Percentiles rank a stretch among this genome's conserved stretches.
Evolutionary conservation across 2,113 vertebrate genomes (phyloP).

Genomic region (Hoplias malabaricus): DNA sequence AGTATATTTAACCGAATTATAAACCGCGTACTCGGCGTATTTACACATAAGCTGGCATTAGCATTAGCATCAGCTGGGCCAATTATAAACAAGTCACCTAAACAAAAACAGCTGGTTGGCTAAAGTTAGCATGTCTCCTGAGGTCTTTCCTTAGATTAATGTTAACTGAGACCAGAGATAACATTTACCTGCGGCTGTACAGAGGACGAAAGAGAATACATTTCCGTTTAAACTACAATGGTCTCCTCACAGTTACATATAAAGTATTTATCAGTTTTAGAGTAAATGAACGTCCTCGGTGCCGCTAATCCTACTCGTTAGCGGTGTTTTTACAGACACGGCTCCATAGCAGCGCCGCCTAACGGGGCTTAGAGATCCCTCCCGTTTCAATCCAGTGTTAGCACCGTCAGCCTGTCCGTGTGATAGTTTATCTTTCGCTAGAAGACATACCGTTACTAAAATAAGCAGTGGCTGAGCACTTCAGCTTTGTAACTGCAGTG

Average conservation of each 20-base stretch:
- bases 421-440: no score
- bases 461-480: no score
- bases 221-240: conserved; percentile 6
- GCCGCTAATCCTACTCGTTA: conserved; percentile 5
- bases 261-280: neutral
- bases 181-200: conserved; percentile 52
- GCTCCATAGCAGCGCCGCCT: neutral
- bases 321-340: neutral
- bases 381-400: no score
- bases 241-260: neutral
- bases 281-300: conserved; percentile 32
- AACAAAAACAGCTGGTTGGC: conserved; percentile 1
- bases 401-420: no score
- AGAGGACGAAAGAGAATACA: conserved; percentile 50
- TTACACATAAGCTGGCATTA: neutral
- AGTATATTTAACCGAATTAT: no score
- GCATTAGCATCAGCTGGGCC: conserved; percentile 5
- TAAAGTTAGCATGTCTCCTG: neutral
- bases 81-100: neutral
- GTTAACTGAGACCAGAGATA: no score
- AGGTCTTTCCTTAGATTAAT: no score
- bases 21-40: no score
- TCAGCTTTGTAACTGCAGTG: no score
- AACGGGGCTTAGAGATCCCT: neutral
- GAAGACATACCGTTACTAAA: no score